These are phyloP conservation scores for Ophiothrix spiculata DNA, from an alignment of 35 echinoderm and acorn worm species.

Conservation along the genomic window DNA sequence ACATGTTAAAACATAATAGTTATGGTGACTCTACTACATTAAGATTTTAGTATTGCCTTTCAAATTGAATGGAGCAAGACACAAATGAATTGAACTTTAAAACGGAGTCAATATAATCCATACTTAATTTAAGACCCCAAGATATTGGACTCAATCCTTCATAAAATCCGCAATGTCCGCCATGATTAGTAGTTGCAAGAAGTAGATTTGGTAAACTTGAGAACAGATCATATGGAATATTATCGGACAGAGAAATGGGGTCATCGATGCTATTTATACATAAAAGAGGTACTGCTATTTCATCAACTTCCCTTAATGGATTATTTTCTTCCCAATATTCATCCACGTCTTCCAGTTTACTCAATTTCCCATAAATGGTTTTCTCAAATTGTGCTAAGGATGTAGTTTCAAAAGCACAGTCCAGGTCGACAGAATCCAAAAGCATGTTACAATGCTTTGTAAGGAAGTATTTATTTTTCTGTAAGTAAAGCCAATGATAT, in stretches of 20 bases:
- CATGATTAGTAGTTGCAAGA: constrained; percentile 60
- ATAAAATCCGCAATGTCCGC: constrained; percentile 73
- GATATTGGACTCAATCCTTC: constrained; percentile 26
- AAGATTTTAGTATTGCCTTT: no score
- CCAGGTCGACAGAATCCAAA: constrained; percentile 46
- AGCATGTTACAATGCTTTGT: constrained; percentile 43
- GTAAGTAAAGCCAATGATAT: constrained; percentile 71
- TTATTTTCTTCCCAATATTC: constrained; percentile 92
- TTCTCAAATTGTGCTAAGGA: constrained; percentile 50
- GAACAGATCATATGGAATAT: constrained; percentile 89
- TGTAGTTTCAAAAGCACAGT: constrained; percentile 45
- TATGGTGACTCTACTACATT: no score
- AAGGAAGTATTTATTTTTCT: constrained; percentile 58
- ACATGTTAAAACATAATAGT: no score
- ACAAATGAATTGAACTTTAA: constrained; percentile 27
- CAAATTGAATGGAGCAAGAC: not conserved
- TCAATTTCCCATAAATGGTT: constrained; percentile 27
- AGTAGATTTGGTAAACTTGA: constrained; percentile 73
- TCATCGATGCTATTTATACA: constrained; percentile 91
- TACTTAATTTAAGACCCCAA: constrained; percentile 35
- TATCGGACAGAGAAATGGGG: constrained; percentile 38
- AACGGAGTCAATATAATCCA: constrained; percentile 51
- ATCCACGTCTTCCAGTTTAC: constrained; percentile 38
- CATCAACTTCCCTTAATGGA: constrained; percentile 83
- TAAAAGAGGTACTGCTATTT: constrained; percentile 80